A percentile compares a stretch with the other conserved stretches of the same genome.
Evolutionary conservation across 2,888 invertebrate species (phyloP).

Genomic region (Eristalis tenax): DNA sequence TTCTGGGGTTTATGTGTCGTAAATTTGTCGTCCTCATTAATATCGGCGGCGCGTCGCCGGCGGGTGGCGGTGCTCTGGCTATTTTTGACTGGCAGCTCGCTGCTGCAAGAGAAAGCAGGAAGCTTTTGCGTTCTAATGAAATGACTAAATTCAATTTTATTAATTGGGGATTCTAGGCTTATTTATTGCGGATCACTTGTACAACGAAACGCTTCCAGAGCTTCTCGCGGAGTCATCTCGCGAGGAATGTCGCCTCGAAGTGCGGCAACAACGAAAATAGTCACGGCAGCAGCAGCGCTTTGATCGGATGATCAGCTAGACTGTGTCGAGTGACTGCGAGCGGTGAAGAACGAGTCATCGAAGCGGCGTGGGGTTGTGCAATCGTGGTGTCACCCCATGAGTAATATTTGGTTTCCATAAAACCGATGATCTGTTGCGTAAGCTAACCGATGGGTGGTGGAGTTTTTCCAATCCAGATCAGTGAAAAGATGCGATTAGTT

Average conservation of each 20-base stretch:
- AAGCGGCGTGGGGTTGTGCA: neutral
- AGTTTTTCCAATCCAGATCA: neutral
- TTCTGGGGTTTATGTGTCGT: constrained; percentile 49
- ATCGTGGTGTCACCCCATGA: neutral
- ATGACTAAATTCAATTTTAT: constrained; percentile 60
- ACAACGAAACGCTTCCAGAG: constrained; percentile 32
- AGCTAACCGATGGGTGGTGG: neutral
- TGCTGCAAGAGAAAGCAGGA: neutral
- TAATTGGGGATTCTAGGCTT: constrained; percentile 58
- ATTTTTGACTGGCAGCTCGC: constrained; percentile 30
- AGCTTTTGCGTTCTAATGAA: constrained; percentile 31
- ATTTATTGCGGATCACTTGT: constrained; percentile 51
- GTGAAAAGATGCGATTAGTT: too few relatives aligned
- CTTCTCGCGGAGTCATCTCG: neutral
- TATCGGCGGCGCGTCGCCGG: constrained; percentile 2
- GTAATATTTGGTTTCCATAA: neutral
- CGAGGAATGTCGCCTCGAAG: neutral
- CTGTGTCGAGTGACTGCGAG: neutral
- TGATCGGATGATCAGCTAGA: neutral
- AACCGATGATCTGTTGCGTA: neutral
- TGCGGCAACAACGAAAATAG: neutral
- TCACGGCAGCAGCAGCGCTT: neutral
- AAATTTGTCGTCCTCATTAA: constrained; percentile 69
- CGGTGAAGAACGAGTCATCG: neutral
- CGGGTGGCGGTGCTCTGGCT: neutral